phyloP scores from a whole-genome alignment of 2,113 vertebrate genomes.

The Mustela nigripes region DNA sequence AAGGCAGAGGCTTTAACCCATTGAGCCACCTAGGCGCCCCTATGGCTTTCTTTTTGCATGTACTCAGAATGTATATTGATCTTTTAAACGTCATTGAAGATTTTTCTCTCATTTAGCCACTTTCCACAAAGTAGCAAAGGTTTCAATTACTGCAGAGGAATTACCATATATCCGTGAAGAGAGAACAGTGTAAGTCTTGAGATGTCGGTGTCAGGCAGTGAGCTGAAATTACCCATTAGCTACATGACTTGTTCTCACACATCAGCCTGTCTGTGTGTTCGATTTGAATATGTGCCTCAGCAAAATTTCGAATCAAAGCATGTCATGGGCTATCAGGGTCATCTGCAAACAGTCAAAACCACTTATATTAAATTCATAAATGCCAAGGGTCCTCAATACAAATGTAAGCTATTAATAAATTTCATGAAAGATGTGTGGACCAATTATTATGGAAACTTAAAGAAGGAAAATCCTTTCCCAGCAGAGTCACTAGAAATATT shows the following conservation, averaged over 20 bases:
- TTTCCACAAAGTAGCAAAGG: background rate
- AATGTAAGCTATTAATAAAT: slow-evolving; percentile 30
- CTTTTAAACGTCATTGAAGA: background rate
- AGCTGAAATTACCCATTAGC: slow-evolving; percentile 32
- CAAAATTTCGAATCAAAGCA: slow-evolving; percentile 29
- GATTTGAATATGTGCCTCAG: background rate
- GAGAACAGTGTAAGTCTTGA: background rate
- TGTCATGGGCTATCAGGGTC: background rate
- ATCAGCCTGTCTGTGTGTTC: background rate
- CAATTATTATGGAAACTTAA: background rate
- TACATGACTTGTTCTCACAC: slow-evolving; percentile 14
- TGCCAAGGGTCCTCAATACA: background rate
- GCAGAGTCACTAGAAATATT: background rate
- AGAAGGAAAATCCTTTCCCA: slow-evolving; percentile 7
- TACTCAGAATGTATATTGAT: background rate
- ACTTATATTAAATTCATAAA: slow-evolving; percentile 20
- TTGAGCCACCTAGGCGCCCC: too few relatives aligned
- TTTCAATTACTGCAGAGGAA: background rate
- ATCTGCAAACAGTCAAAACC: slow-evolving; percentile 9
- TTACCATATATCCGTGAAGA: background rate
- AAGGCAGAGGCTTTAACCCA: too few relatives aligned
- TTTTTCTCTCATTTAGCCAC: slow-evolving; percentile 1
- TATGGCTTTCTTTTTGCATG: background rate
- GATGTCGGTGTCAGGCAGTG: background rate
- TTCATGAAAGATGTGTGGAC: background rate